A percentile compares a stretch with the other conserved stretches of the same genome.
Evolutionary conservation across 2,888 invertebrate species (phyloP).

Genomic region (Machimus atricapillus): DNA sequence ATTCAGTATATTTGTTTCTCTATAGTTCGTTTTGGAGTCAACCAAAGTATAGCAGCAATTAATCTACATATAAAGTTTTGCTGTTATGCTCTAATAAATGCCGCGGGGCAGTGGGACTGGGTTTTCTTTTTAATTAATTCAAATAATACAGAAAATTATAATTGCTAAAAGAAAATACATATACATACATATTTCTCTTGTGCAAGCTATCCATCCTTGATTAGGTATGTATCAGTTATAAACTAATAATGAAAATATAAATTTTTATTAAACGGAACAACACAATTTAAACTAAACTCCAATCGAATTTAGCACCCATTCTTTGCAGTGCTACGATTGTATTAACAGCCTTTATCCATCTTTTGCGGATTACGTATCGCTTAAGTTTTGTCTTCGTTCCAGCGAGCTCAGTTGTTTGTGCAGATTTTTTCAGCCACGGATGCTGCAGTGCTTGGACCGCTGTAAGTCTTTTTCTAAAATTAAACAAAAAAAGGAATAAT

Average conservation of each 20-base stretch:
- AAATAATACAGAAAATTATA: no score
- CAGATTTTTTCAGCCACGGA: conserved; percentile 76
- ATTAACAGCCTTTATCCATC: conserved; percentile 90
- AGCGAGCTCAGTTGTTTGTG: conserved; percentile 70
- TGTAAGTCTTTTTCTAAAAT: conserved; percentile 73
- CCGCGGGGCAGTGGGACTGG: no score
- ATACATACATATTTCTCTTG: background rate
- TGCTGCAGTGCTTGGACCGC: conserved; percentile 77
- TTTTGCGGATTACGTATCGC: conserved; percentile 86
- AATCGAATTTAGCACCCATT: conserved; percentile 83
- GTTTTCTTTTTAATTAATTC: no score
- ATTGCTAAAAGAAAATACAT: background rate
- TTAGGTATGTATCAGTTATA: background rate
- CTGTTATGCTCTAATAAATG: no score
- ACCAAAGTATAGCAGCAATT: no score
- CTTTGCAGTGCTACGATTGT: conserved; percentile 84
- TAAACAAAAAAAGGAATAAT: conserved; percentile 47
- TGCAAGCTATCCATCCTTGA: no score
- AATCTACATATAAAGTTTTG: no score
- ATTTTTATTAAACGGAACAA: background rate
- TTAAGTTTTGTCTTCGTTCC: conserved; percentile 82
- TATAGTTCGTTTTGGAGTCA: no score
- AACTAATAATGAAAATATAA: background rate
- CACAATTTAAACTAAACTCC: conserved; percentile 56
- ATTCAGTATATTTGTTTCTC: no score